Evolutionary conservation across 2,797 vertebrate species (phyloP).

Genomic region (Channa striata): DNA sequence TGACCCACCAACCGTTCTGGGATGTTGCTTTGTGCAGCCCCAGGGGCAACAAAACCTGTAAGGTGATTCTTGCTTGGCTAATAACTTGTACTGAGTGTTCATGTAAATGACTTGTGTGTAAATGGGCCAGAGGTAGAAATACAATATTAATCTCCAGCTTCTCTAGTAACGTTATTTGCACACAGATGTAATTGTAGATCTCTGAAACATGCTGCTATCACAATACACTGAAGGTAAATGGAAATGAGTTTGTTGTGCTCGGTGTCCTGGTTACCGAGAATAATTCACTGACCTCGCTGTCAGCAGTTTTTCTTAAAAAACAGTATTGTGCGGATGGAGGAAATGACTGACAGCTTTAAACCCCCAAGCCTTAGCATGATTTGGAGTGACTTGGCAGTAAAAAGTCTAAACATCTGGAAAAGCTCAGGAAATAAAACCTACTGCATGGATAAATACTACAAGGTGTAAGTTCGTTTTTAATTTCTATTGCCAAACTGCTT

Average conservation of each 20-base stretch:
- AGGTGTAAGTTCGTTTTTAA: not conserved
- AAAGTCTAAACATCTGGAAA: conserved; percentile 10
- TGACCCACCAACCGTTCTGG: too few species aligned
- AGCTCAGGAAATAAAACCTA: not conserved
- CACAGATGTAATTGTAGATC: too few species aligned
- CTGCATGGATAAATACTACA: not conserved
- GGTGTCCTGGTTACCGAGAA: not conserved
- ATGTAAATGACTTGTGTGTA: too few species aligned
- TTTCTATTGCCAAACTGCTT: too few species aligned
- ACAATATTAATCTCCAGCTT: too few species aligned
- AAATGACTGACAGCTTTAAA: not conserved
- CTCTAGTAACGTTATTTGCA: too few species aligned
- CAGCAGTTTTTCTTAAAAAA: not conserved
- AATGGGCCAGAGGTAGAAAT: too few species aligned
- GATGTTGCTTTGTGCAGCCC: too few species aligned
- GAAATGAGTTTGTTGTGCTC: not conserved
- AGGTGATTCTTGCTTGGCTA: too few species aligned
- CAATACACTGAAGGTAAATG: not conserved
- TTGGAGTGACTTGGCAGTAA: not conserved
- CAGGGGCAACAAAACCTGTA: too few species aligned
- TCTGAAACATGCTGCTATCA: not conserved
- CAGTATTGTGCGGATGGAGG: not conserved
- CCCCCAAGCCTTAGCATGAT: not conserved
- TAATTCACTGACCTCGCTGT: not conserved
- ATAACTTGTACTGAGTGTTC: too few species aligned